phyloP scores from a whole-genome alignment of 2,797 vertebrate genomes.

The Chloroceryle inda region DNA sequence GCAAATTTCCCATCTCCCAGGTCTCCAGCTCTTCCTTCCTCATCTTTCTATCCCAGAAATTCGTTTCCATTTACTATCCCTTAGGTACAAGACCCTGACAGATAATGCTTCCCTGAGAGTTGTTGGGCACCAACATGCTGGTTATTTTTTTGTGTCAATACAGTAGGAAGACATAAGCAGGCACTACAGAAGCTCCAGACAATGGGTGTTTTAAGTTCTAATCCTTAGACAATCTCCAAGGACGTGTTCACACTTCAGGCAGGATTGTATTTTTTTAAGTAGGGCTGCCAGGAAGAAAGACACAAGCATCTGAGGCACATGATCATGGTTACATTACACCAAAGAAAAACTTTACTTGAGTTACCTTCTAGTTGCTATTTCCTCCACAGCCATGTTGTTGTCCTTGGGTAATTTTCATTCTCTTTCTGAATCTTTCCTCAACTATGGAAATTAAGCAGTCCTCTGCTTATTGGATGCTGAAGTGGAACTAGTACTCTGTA shows the following conservation, averaged over 20 bases:
- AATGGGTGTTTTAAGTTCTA: neutral
- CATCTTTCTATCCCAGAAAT: neutral
- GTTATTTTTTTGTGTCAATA: neutral
- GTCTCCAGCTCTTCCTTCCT: neutral
- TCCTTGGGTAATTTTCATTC: neutral
- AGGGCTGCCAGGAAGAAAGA: neutral
- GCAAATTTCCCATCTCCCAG: neutral
- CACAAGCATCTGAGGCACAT: neutral
- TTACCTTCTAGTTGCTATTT: neutral
- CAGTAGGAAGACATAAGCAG: neutral
- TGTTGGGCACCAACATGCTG: neutral
- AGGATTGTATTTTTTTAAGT: neutral
- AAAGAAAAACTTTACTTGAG: neutral
- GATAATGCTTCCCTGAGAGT: neutral
- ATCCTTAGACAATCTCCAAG: neutral
- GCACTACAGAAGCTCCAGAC: neutral
- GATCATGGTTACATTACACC: neutral
- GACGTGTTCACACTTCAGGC: neutral
- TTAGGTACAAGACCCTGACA: neutral
- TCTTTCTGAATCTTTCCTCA: neutral
- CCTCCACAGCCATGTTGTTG: neutral
- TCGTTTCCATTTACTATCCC: neutral
- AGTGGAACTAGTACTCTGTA: neutral
- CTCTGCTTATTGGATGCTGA: neutral
- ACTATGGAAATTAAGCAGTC: neutral